Percentiles rank a stretch among this genome's conserved stretches.
Evolutionary conservation across 2,797 vertebrate species (phyloP).

Genomic region (Betta splendens): DNA sequence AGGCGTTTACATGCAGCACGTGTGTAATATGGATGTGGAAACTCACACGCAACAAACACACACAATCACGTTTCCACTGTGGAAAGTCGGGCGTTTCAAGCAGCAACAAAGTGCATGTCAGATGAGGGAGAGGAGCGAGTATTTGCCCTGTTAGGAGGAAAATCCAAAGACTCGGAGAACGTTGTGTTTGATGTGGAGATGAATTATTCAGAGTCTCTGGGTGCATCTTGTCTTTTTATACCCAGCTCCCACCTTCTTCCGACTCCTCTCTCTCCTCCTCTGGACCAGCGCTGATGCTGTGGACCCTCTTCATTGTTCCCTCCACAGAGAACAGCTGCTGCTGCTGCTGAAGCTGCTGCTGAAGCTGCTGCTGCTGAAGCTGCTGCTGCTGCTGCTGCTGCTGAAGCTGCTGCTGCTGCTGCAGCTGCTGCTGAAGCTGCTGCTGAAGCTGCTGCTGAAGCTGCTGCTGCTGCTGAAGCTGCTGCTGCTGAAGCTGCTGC

Average conservation of each 20-base stretch:
- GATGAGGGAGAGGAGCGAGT: slow-evolving; percentile 31
- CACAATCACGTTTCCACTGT: slow-evolving; percentile 11
- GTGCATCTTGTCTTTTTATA: slow-evolving; percentile 28
- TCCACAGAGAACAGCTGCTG: background rate
- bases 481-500: too few relatives aligned
- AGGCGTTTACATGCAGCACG: background rate
- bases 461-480: too few relatives aligned
- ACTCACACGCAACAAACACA: background rate
- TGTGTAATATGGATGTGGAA: slow-evolving; percentile 4
- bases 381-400: too few relatives aligned
- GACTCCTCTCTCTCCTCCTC: background rate
- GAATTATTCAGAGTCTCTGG: slow-evolving; percentile 41
- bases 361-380: too few relatives aligned
- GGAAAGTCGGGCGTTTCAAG: slow-evolving; percentile 11
- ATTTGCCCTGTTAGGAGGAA: slow-evolving; percentile 41
- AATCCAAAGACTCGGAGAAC: slow-evolving; percentile 34
- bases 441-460: too few relatives aligned
- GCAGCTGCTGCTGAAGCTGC: too few relatives aligned
- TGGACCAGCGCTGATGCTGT: slow-evolving; percentile 7
- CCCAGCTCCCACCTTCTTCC: background rate
- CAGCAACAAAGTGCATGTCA: slow-evolving; percentile 55
- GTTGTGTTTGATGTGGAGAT: slow-evolving; percentile 50
- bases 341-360: too few relatives aligned
- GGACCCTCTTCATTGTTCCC: slow-evolving; percentile 16
- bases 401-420: too few relatives aligned